Conservation (phyloP, 2,113 vertebrate genomes). For the Podarcis cretensis region DNA sequence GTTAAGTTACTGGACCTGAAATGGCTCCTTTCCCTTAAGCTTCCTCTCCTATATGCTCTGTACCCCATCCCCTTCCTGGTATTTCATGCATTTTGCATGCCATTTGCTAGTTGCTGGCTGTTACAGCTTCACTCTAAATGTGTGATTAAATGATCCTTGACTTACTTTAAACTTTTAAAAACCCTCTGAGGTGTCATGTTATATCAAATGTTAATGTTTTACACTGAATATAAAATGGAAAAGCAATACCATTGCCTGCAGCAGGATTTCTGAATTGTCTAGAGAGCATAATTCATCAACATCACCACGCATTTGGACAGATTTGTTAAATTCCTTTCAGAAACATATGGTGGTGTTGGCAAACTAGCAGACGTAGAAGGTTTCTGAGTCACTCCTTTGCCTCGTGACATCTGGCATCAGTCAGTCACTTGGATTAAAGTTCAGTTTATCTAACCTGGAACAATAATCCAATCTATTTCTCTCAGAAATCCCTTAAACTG, state of each 20-base stretch:
- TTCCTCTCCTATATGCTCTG: neutral
- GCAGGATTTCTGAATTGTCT: neutral
- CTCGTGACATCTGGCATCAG: neutral
- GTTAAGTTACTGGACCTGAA: neutral
- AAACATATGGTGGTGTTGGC: neutral
- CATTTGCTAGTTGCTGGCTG: neutral
- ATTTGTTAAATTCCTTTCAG: conserved; percentile 29
- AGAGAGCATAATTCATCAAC: conserved; percentile 12
- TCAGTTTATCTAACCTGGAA: neutral
- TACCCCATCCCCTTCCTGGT: neutral
- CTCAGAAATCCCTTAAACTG: neutral
- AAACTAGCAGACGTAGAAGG: neutral
- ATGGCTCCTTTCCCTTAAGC: neutral
- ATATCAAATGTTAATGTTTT: neutral
- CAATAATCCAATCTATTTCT: neutral
- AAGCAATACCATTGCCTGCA: neutral
- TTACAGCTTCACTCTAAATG: neutral
- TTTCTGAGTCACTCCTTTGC: neutral
- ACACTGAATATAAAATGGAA: neutral
- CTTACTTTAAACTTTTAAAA: neutral
- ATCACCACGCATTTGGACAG: neutral
- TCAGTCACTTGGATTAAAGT: neutral
- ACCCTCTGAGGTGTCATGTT: neutral
- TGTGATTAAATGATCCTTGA: neutral
- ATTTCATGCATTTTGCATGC: neutral